These are phyloP conservation scores for Archips crataeganus DNA, from an alignment of 2,888 invertebrate species.

Conservation along the genomic window DNA sequence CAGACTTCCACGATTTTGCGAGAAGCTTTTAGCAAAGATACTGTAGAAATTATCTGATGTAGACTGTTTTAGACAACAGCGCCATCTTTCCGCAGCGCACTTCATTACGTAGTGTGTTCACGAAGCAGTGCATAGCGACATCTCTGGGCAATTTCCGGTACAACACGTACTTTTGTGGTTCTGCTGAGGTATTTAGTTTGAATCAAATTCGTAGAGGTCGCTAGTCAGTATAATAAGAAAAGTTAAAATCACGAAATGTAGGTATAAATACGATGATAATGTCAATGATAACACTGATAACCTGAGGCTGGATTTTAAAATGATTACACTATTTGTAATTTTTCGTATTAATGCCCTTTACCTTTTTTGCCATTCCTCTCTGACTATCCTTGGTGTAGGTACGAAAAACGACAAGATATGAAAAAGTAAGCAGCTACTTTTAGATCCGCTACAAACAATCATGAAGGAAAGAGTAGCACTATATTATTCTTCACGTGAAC, in stretches of 20 bases:
- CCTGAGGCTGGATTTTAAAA: conserved; percentile 1
- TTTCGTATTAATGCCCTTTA: background rate
- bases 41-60: conserved; percentile 42
- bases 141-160: conserved; percentile 47
- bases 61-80: conserved; percentile 36
- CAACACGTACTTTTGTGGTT: background rate
- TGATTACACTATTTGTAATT: background rate
- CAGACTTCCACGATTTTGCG: conserved; percentile 67
- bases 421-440: too few relatives aligned
- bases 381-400: too few relatives aligned
- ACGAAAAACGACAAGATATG: too few relatives aligned
- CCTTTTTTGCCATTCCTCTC: too few relatives aligned
- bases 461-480: too few relatives aligned
- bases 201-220: conserved; percentile 18
- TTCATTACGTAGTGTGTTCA: conserved; percentile 3
- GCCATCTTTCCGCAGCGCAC: conserved; percentile 50
- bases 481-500: too few relatives aligned
- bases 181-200: background rate
- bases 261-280: background rate
- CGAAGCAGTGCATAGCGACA: conserved; percentile 43
- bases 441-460: too few relatives aligned
- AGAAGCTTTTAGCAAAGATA: conserved; percentile 50
- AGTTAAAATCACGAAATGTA: background rate
- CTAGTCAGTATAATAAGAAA: background rate
- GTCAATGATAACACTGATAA: background rate